Evolutionary conservation across 2,888 invertebrate species (phyloP).

Genomic region (Drosophila atripex): DNA sequence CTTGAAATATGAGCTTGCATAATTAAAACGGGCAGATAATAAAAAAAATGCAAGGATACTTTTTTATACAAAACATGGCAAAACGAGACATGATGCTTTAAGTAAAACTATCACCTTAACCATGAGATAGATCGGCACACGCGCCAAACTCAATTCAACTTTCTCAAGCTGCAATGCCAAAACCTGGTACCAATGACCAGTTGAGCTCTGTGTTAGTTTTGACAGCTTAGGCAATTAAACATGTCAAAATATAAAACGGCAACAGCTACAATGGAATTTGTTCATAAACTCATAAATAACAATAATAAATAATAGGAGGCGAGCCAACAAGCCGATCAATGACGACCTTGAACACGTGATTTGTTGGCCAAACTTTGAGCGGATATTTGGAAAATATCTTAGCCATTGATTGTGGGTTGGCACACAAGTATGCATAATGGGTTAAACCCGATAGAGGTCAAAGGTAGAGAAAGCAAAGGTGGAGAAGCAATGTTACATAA

Average conservation of each 20-base stretch:
- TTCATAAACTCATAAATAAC: constrained; percentile 37
- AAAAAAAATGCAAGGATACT: neutral
- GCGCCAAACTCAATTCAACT: constrained; percentile 19
- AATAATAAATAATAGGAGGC: constrained; percentile 53
- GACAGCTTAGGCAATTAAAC: constrained; percentile 57
- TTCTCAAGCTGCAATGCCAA: constrained; percentile 28
- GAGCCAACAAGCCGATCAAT: constrained; percentile 57
- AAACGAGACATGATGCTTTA: constrained; percentile 11
- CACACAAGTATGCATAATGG: constrained; percentile 4
- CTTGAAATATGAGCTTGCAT: neutral
- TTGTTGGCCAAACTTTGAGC: constrained; percentile 34
- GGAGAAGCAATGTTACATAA: neutral
- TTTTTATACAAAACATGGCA: too few relatives aligned
- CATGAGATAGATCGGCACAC: neutral
- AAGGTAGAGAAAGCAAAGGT: neutral
- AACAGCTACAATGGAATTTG: constrained; percentile 34
- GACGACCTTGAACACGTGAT: constrained; percentile 58
- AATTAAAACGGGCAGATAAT: constrained; percentile 34
- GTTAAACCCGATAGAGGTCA: constrained; percentile 15
- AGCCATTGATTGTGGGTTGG: constrained; percentile 29
- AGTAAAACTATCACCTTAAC: neutral
- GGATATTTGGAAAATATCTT: constrained; percentile 40
- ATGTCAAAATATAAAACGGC: constrained; percentile 60
- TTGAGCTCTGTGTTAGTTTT: constrained; percentile 53
- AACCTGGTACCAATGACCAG: constrained; percentile 22